phyloP scores from a whole-genome alignment of 2,113 vertebrate genomes.

The Oceanites oceanicus region DNA sequence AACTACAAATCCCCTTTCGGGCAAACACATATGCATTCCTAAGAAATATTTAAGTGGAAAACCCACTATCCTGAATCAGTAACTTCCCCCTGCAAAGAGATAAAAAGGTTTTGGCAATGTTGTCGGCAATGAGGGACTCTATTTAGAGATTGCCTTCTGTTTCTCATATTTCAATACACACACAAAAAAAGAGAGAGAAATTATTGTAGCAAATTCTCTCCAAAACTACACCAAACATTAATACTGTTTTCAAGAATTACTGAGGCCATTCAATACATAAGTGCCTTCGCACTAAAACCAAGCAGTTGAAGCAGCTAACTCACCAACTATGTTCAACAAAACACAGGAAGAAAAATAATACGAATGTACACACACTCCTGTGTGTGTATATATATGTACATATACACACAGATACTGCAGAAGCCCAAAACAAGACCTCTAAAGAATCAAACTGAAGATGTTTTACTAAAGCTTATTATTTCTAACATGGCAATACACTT shows the following conservation, averaged over 20 bases:
- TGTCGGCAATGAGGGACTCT: neutral
- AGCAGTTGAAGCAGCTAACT: neutral
- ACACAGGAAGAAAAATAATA: neutral
- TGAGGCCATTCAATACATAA: neutral
- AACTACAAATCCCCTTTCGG: neutral
- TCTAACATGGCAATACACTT: neutral
- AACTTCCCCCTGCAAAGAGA: neutral
- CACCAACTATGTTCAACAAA: neutral
- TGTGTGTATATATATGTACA: fast-evolving
- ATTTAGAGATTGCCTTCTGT: neutral
- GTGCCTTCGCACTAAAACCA: neutral
- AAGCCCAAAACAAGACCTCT: neutral
- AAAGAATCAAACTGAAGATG: neutral
- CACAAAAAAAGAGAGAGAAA: neutral
- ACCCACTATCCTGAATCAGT: neutral
- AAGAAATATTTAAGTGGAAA: neutral
- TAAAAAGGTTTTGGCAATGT: neutral
- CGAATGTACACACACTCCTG: neutral
- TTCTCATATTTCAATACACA: neutral
- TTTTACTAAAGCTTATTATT: neutral
- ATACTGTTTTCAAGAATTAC: neutral
- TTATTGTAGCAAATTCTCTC: neutral
- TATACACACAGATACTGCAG: neutral
- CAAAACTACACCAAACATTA: neutral
- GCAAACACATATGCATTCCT: neutral